A percentile compares a stretch with the other conserved stretches of the same genome.
phyloP scores from a whole-genome alignment of 2,888 invertebrate genomes.

The Chloroclysta siterata region DNA sequence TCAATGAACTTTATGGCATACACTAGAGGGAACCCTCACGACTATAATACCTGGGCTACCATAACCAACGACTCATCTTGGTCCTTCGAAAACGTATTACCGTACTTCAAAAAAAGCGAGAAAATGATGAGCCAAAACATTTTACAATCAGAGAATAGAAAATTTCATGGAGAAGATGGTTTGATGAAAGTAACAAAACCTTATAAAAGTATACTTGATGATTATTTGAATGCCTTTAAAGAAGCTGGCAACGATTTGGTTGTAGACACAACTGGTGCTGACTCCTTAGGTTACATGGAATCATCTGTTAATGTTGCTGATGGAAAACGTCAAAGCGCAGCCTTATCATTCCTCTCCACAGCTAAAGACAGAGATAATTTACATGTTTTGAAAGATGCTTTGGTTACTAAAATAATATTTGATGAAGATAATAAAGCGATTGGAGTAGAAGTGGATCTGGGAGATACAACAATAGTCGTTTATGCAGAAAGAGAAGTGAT shows the following conservation, averaged over 20 bases:
- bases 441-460: constrained; percentile 65
- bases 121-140: constrained; percentile 13
- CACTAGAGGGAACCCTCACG: constrained; percentile 52
- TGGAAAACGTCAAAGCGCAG: constrained; percentile 74
- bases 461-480: constrained; percentile 45
- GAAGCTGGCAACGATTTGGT: constrained; percentile 67
- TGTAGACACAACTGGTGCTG: constrained; percentile 29
- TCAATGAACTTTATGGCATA: constrained; percentile 55
- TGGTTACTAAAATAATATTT: constrained; percentile 78
- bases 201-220: constrained; percentile 32
- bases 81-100: constrained; percentile 51
- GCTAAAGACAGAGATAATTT: constrained; percentile 53
- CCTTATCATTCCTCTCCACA: constrained; percentile 38
- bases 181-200: constrained; percentile 61
- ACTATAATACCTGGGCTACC: constrained; percentile 54
- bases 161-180: constrained; percentile 65
- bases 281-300: constrained; percentile 67
- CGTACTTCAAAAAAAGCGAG: constrained; percentile 30
- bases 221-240: constrained; percentile 59
- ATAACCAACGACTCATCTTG: constrained; percentile 48
- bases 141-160: constrained; percentile 18
- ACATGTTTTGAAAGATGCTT: constrained; percentile 67
- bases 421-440: constrained; percentile 68
- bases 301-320: constrained; percentile 69
- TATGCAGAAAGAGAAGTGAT: constrained; percentile 73